Percentiles rank a stretch among this genome's conserved stretches.
These are phyloP conservation scores for Columbina picui DNA, from an alignment of 2,113 vertebrate genomes.

Conservation along the genomic window DNA sequence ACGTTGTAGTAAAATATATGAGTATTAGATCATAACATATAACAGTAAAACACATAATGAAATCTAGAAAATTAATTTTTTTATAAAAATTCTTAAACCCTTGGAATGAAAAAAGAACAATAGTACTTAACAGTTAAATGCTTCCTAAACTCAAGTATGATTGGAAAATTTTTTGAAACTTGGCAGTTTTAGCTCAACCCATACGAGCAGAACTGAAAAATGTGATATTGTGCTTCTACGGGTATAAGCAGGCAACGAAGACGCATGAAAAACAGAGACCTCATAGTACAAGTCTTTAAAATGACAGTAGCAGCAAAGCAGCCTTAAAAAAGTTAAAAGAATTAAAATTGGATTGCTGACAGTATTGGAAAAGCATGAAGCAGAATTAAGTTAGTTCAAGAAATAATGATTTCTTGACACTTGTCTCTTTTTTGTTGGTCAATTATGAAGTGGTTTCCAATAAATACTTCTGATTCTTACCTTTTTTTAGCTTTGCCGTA, in stretches of 20 bases:
- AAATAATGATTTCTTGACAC: not conserved
- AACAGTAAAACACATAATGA: not conserved
- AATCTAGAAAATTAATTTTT: not conserved
- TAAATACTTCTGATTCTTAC: not conserved
- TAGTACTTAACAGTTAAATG: not conserved
- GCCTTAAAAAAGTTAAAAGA: not conserved
- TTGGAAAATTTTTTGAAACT: not conserved
- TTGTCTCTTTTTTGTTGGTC: not conserved
- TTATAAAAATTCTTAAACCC: fast-evolving
- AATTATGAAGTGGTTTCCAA: not conserved
- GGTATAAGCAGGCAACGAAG: not conserved
- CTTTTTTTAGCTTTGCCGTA: not conserved
- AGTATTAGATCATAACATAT: not conserved
- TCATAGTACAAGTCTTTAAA: not conserved
- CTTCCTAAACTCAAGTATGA: not conserved
- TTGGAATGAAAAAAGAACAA: not conserved
- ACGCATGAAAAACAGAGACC: not conserved
- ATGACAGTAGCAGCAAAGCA: not conserved
- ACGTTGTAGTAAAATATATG: not conserved
- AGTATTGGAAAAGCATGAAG: not conserved
- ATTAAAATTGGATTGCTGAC: not conserved
- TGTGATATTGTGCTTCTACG: not conserved
- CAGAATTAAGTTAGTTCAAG: not conserved
- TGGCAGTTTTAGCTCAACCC: not conserved
- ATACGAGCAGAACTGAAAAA: not conserved